phyloP scores from a whole-genome alignment of 1,140 invertebrate species.

The Cyrtorhinus lividipennis region DNA sequence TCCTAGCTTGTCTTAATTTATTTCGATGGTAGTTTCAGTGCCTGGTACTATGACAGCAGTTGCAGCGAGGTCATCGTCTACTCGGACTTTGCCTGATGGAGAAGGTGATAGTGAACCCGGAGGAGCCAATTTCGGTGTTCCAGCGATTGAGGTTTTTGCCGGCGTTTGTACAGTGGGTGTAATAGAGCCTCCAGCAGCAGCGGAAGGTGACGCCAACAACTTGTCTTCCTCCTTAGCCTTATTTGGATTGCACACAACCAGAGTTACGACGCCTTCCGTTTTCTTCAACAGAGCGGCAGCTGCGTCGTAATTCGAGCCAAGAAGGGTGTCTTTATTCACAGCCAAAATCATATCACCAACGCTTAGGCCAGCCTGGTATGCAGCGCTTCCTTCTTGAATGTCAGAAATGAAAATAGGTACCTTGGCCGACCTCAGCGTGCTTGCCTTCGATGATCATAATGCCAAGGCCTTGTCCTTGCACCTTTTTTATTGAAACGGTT shows the following conservation, averaged over 20 bases:
- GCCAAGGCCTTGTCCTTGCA: conserved; percentile 67
- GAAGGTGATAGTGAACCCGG: conserved; percentile 20
- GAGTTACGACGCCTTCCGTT: conserved; percentile 67
- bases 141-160: conserved; percentile 15
- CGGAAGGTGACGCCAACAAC: conserved; percentile 26
- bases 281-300: conserved; percentile 71
- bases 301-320: conserved; percentile 74
- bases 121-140: conserved; percentile 28
- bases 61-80: conserved; percentile 44
- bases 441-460: conserved; percentile 96
- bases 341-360: too few relatives aligned
- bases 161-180: not conserved
- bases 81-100: conserved; percentile 20
- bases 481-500: conserved; percentile 64
- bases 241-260: conserved; percentile 75
- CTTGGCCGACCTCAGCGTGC: conserved; percentile 78
- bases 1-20: conserved; percentile 70
- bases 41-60: conserved; percentile 55
- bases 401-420: conserved; percentile 92
- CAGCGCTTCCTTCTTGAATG: conserved; percentile 79
- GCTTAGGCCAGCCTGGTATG: conserved; percentile 77
- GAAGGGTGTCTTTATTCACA: conserved; percentile 76
- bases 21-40: conserved; percentile 74
- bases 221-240: conserved; percentile 42
- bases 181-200: not conserved